phyloP scores from a whole-genome alignment of 2,113 vertebrate genomes.

The Ariopsis seemanni region DNA sequence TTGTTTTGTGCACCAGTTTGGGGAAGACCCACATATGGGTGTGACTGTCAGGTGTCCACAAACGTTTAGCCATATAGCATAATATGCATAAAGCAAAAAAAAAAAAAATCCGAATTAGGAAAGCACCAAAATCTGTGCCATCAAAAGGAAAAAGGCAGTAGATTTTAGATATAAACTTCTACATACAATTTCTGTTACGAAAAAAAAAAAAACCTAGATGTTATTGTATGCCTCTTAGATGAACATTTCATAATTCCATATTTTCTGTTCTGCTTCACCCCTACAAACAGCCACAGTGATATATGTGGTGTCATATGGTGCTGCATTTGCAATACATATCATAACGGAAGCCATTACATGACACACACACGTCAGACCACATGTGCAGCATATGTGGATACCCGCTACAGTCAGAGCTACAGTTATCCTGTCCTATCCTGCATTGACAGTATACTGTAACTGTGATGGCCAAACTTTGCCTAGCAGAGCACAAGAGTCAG shows the following conservation, averaged over 20 bases:
- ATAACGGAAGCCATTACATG: too few relatives aligned
- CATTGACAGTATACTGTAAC: background rate
- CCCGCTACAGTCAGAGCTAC: background rate
- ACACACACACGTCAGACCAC: too few relatives aligned
- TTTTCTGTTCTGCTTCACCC: background rate
- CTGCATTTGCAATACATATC: background rate
- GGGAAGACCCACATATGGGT: background rate
- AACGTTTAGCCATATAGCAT: background rate
- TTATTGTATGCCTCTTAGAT: background rate
- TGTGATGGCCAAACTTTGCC: background rate
- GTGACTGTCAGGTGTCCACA: background rate
- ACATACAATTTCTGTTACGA: too few relatives aligned
- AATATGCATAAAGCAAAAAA: background rate
- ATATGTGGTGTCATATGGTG: background rate
- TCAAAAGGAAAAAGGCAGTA: background rate
- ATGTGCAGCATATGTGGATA: too few relatives aligned
- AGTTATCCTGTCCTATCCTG: background rate
- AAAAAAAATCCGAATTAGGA: background rate
- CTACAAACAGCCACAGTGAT: background rate
- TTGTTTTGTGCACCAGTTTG: background rate
- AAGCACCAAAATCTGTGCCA: background rate
- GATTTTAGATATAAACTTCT: too few relatives aligned
- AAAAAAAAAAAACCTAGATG: accelerated
- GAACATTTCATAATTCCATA: too few relatives aligned
- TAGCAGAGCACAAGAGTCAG: background rate